phyloP scores from a whole-genome alignment of 1,140 invertebrate genomes.

The Choristoneura fumiferana region DNA sequence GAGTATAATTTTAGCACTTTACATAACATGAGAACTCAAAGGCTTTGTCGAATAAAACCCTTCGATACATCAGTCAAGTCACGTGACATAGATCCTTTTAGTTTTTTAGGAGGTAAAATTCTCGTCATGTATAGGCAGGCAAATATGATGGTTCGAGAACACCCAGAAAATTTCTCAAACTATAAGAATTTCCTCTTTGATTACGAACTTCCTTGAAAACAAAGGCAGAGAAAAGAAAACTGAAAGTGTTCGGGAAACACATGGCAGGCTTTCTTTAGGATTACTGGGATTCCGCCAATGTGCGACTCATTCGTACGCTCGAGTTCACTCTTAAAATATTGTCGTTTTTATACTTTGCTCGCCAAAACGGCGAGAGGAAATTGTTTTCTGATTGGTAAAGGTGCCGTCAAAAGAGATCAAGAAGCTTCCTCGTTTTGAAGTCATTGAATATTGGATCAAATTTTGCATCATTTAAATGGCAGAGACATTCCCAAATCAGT shows the following conservation, averaged over 20 bases:
- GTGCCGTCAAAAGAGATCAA: neutral
- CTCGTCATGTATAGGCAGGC: neutral
- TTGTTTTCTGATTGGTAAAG: neutral
- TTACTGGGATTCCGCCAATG: neutral
- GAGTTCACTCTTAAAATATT: slow-evolving; percentile 11
- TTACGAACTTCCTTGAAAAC: slow-evolving; percentile 3
- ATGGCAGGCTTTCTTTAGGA: neutral
- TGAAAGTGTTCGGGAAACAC: neutral
- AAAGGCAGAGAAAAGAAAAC: slow-evolving; percentile 1
- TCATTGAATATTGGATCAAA: neutral
- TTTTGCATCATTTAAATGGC: neutral
- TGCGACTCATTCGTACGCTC: slow-evolving; percentile 3
- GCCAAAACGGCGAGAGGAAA: neutral
- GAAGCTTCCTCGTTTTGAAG: neutral
- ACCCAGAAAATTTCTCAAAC: slow-evolving; percentile 16
- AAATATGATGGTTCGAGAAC: neutral
- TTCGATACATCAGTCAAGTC: neutral
- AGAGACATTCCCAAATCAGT: too few species aligned
- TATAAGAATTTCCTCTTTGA: slow-evolving; percentile 2
- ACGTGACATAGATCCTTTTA: neutral
- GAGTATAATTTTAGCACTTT: neutral
- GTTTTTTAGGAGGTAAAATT: neutral
- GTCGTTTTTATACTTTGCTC: slow-evolving; percentile 12
- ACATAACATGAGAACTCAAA: neutral
- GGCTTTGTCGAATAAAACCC: neutral